Percentiles rank a stretch among this genome's conserved stretches.
Conservation (phyloP, 2,797 vertebrate species). For the Pitangus sulphuratus region DNA sequence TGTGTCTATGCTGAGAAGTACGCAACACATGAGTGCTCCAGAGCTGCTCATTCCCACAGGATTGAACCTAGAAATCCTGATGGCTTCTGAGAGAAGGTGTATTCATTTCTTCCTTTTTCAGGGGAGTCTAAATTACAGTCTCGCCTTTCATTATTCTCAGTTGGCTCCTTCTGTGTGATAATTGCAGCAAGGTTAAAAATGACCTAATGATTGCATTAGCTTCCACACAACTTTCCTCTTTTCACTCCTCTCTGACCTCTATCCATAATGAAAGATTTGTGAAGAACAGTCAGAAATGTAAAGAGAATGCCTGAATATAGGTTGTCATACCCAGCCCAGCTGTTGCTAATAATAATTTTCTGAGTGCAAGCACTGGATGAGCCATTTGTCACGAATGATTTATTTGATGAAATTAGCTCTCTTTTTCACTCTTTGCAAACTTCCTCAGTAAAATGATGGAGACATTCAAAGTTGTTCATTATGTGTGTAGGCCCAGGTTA, state of each 20-base stretch:
- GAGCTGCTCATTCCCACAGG: neutral
- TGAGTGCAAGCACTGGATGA: slow-evolving; percentile 27
- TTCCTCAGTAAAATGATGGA: slow-evolving; percentile 9
- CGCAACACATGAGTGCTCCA: neutral
- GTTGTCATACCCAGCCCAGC: slow-evolving; percentile 37
- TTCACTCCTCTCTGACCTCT: slow-evolving; percentile 28
- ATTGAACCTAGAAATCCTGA: neutral
- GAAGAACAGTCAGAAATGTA: slow-evolving; percentile 45
- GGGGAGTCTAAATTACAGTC: slow-evolving; percentile 17
- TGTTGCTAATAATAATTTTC: slow-evolving; percentile 64
- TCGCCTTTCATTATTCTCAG: slow-evolving; percentile 29
- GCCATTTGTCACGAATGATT: slow-evolving; percentile 54
- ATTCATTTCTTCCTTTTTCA: slow-evolving; percentile 24
- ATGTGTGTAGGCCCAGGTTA: neutral
- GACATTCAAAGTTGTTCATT: neutral
- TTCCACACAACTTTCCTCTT: slow-evolving; percentile 43
- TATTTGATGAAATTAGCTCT: slow-evolving; percentile 51
- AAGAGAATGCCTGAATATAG: slow-evolving; percentile 40
- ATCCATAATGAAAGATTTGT: slow-evolving; percentile 20
- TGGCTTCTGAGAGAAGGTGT: neutral
- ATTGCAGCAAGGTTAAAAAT: slow-evolving; percentile 58
- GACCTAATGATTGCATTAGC: slow-evolving; percentile 52
- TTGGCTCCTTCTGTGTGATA: slow-evolving; percentile 10
- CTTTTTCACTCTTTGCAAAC: slow-evolving; percentile 20
- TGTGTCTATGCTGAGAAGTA: neutral